Evolutionary conservation across 2,113 vertebrate genomes (phyloP).

Genomic region (Aptenodytes forsteri): DNA sequence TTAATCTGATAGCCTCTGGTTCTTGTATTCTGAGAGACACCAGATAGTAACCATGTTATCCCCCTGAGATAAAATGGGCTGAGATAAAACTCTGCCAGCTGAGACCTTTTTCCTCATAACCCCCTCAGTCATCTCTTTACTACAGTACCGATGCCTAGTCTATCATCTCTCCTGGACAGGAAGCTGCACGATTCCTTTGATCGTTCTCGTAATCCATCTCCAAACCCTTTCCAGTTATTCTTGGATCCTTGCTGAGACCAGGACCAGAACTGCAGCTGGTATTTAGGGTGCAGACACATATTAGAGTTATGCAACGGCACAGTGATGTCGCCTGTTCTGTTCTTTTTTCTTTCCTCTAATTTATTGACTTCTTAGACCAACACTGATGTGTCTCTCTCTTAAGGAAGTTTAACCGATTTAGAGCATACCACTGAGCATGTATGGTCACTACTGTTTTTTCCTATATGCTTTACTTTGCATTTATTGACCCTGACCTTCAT

Average conservation of each 20-base stretch:
- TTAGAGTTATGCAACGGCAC: not conserved
- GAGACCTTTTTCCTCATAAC: not conserved
- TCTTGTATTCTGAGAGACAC: not conserved
- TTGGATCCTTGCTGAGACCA: not conserved
- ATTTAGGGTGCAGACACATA: not conserved
- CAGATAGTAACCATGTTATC: not conserved
- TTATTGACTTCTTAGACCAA: not conserved
- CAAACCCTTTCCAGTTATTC: not conserved
- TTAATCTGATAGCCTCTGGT: not conserved
- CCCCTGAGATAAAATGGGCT: not conserved
- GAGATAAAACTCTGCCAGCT: not conserved
- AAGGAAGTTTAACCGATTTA: not conserved
- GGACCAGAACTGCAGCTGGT: not conserved
- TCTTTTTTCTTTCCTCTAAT: not conserved
- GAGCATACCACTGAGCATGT: not conserved
- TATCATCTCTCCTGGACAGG: not conserved
- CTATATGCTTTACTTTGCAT: not conserved
- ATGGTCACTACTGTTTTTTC: not conserved
- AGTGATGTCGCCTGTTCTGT: not conserved
- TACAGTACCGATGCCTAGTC: not conserved
- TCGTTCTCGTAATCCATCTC: not conserved
- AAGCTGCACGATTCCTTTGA: not conserved
- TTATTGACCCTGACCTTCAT: not conserved
- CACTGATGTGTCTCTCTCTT: not conserved
- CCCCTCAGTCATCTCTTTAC: not conserved